Evolutionary conservation across 2,888 invertebrate species (phyloP).

Genomic region (Drosophila melanosoma): DNA sequence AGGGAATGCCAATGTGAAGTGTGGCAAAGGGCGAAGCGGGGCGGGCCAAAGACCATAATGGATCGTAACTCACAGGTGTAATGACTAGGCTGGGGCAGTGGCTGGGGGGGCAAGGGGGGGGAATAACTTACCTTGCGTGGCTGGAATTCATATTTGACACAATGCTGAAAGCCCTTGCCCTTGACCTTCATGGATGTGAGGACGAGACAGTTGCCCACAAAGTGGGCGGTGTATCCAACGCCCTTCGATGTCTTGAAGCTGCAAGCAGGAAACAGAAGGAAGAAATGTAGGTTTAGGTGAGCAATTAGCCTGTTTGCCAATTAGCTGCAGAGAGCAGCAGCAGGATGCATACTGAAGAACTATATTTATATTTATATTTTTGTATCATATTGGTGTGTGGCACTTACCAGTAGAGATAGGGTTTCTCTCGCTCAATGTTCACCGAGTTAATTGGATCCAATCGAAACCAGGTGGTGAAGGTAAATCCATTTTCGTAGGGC

Average conservation of each 20-base stretch:
- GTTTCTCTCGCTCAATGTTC: conserved; percentile 99
- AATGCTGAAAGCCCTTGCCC: conserved; percentile 99
- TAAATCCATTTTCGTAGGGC: conserved; percentile 99
- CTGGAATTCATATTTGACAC: conserved; percentile 99
- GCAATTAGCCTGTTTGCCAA: conserved; percentile 40
- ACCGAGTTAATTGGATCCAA: conserved; percentile 99
- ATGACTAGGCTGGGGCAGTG: background rate
- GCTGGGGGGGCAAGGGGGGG: too few relatives aligned
- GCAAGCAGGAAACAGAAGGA: conserved; percentile 59
- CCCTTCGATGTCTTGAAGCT: conserved; percentile 99
- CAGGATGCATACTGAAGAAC: background rate
- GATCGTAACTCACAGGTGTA: conserved; percentile 38
- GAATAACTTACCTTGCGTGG: conserved; percentile 92
- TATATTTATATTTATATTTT: background rate
- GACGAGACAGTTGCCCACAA: conserved; percentile 99
- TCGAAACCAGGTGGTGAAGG: conserved; percentile 99
- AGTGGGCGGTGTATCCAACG: conserved; percentile 99
- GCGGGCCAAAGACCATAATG: conserved; percentile 8
- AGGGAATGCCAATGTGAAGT: conserved; percentile 1
- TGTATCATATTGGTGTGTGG: background rate
- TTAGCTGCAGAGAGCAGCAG: conserved; percentile 14
- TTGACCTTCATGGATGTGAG: conserved; percentile 99
- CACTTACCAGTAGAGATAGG: conserved; percentile 97
- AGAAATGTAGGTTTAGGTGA: conserved; percentile 6
- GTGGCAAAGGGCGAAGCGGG: background rate